Evolutionary conservation across 1,140 invertebrate genomes (phyloP), one percentile per base, ranked within the genome.

Genomic region (Platorchestia sp.): DNA sequence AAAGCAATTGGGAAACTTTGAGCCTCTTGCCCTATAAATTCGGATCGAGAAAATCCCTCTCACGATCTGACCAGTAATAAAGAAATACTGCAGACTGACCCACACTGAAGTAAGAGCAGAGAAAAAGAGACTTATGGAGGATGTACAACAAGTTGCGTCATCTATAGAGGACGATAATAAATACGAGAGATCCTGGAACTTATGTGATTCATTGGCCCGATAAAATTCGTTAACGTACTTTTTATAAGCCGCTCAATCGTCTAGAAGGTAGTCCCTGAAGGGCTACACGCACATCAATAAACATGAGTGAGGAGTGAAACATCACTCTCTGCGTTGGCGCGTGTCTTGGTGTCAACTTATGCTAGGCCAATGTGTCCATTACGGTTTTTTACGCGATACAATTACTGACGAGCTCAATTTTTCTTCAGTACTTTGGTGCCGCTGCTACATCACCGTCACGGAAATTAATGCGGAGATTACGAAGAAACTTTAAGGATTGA

Each of bases 31-130:
- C 44, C 87, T 90, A 90, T 90, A 90, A 90, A 90, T 90, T 90
- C 27, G 87, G 87, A 90, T 90, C 87, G 87, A 44, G 87, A 90
- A 90, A 90, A 90, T 90, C 87, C 87, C 44, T 27, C 87, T 90
- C 87, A 90, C 87, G 87, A 90, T 90, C 87, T 90, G 87, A 41
- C 87, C 41, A 90, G 87, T 90, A 90, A 90, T 90, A 90, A 90
- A 90, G 87, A 90, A 90, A 90, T 90, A 90, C 87, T 90, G 41
- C 19, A 44, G 41, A 44, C 87, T 43, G 87, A 90, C 87, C 41
- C 5, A 90, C 87, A 19, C 41, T 0, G 41, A 36, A 36, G 59
- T 36, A 36, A 10, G 59, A 27, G 27, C 59, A 36, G 59, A 75
- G 59, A 10, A 36, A 75, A 75, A 36, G 59, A 75, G 59, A 75